These are phyloP conservation scores for Agrotis puta DNA, from an alignment of 2,888 invertebrate species.

Conservation along the genomic window DNA sequence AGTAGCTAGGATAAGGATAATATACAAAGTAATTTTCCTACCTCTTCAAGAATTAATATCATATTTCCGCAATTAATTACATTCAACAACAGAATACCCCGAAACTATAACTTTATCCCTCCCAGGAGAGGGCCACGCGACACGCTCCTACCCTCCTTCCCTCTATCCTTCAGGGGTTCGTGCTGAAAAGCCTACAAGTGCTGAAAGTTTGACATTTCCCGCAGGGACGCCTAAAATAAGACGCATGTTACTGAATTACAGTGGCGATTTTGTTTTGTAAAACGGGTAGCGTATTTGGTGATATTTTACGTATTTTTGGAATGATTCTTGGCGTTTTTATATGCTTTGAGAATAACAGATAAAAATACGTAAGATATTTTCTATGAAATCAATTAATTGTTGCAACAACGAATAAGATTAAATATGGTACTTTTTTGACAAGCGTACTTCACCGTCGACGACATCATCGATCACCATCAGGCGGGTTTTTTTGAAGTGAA, in stretches of 20 bases:
- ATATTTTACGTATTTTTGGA: no score
- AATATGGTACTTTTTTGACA: no score
- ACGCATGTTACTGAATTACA: conserved; percentile 27
- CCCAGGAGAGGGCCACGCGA: conserved; percentile 14
- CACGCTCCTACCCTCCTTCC: conserved; percentile 7
- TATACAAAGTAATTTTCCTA: not conserved
- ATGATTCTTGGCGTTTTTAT: no score
- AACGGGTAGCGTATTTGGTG: not conserved
- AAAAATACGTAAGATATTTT: no score
- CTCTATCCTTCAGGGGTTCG: not conserved
- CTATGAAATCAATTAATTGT: no score
- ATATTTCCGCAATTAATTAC: conserved; percentile 10
- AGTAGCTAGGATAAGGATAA: no score
- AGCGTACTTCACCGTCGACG: no score
- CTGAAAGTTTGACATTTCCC: conserved; percentile 37
- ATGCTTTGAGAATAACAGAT: no score
- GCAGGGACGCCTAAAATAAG: conserved; percentile 23
- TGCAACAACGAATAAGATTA: no score
- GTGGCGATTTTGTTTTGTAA: not conserved
- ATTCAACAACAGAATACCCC: not conserved
- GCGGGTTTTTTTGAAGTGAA: no score
- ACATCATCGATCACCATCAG: no score
- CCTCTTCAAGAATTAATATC: not conserved
- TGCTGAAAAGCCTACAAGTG: conserved; percentile 34
- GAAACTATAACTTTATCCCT: conserved; percentile 21